Percentiles rank a stretch among this genome's conserved stretches.
These are phyloP conservation scores for Hemicrepidius hirtus DNA, from an alignment of 2,888 invertebrate genomes.

Conservation along the genomic window DNA sequence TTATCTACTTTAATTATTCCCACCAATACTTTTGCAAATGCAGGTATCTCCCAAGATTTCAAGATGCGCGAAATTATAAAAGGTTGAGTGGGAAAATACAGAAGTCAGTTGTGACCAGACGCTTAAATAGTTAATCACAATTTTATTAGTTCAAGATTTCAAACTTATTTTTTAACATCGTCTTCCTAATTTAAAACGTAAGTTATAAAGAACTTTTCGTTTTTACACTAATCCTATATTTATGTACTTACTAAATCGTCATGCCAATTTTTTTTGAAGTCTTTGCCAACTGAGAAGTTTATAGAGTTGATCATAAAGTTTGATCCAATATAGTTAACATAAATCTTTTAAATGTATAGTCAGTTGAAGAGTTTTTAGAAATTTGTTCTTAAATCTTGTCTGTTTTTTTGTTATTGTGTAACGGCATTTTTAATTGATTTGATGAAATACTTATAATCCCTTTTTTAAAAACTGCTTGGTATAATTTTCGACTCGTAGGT, in stretches of 20 bases:
- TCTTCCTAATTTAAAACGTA: too few relatives aligned
- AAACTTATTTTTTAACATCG: too few relatives aligned
- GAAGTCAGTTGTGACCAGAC: constrained; percentile 16
- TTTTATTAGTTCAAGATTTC: constrained; percentile 2
- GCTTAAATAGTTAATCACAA: constrained; percentile 15
- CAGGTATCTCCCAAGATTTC: neutral
- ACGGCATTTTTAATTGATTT: too few relatives aligned
- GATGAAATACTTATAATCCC: too few relatives aligned
- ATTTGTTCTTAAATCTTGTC: neutral
- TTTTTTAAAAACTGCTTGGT: too few relatives aligned
- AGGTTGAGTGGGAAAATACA: neutral
- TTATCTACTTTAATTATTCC: constrained; percentile 9
- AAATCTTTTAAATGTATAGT: neutral
- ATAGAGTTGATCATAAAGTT: neutral
- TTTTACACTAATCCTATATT: neutral
- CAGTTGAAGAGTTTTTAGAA: neutral
- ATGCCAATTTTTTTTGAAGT: constrained; percentile 3
- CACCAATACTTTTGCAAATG: neutral
- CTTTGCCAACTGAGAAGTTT: constrained; percentile 10
- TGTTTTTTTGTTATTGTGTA: too few relatives aligned
- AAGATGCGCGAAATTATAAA: constrained; percentile 26
- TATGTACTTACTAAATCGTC: neutral
- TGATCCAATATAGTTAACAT: constrained; percentile 6
- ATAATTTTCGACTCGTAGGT: too few relatives aligned
- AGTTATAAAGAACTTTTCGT: neutral